These are phyloP conservation scores for Poliocrania exsul DNA, from an alignment of 2,797 vertebrate genomes.

Conservation along the genomic window DNA sequence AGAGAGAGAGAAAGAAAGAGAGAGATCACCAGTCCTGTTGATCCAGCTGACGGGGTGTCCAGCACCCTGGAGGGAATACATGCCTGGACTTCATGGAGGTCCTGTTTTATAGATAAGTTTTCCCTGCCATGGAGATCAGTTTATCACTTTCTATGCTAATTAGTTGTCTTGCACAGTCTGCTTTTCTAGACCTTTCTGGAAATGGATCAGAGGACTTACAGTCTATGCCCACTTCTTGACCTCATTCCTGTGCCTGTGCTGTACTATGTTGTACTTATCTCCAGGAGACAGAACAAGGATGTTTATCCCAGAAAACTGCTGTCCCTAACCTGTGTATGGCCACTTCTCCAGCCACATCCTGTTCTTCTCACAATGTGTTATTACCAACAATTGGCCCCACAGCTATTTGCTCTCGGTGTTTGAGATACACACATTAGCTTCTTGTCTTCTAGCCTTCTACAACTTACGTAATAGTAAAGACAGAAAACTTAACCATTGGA, in stretches of 20 bases:
- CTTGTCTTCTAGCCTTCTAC: too few species aligned
- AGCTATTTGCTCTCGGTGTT: background rate
- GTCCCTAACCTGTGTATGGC: too few species aligned
- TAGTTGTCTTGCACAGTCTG: background rate
- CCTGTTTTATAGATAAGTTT: background rate
- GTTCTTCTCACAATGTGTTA: too few species aligned
- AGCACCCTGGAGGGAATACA: background rate
- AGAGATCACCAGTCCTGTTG: too few species aligned
- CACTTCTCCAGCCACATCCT: too few species aligned
- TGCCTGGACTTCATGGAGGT: background rate
- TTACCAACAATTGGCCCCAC: background rate
- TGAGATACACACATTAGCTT: too few species aligned
- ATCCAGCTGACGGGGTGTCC: background rate
- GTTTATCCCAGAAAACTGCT: too few species aligned
- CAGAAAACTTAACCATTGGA: background rate
- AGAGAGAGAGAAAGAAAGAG: too few species aligned
- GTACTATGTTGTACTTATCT: too few species aligned
- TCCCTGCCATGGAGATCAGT: background rate
- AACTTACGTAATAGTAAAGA: fast-evolving
- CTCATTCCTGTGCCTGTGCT: background rate
- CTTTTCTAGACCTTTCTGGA: background rate
- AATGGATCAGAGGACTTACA: background rate
- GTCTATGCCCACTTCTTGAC: background rate
- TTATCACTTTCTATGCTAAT: background rate
- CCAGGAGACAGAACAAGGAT: too few species aligned